A percentile compares a stretch with the other conserved stretches of the same genome.
Evolutionary conservation across 2,113 vertebrate species (phyloP).

Genomic region (Mastomys coucha): DNA sequence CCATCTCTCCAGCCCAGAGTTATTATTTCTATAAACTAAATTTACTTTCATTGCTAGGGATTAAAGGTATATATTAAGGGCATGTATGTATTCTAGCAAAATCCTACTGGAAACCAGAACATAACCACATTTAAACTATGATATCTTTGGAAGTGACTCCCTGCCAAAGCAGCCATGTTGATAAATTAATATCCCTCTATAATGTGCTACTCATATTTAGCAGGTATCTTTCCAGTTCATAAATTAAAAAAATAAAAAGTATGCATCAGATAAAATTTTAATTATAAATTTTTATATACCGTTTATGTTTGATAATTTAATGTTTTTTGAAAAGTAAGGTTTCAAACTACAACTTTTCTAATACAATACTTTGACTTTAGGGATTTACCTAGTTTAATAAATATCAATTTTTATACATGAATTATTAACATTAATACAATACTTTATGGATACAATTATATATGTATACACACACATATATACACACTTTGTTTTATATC

Average conservation of each 20-base stretch:
- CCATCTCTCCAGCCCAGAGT: neutral
- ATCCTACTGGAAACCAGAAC: no score
- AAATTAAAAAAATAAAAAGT: neutral
- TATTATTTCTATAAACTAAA: neutral
- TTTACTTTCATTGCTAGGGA: no score
- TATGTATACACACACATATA: neutral
- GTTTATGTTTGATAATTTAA: neutral
- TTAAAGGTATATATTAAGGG: no score
- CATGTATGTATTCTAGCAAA: no score
- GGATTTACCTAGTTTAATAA: neutral
- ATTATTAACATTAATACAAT: neutral
- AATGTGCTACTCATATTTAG: neutral
- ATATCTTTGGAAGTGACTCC: no score
- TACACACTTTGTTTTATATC: neutral
- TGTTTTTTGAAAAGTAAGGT: neutral
- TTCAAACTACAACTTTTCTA: neutral
- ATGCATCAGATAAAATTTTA: neutral
- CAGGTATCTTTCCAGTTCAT: neutral
- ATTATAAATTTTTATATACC: neutral
- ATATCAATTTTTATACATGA: neutral
- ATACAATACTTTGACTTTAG: neutral
- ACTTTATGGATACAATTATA: neutral
- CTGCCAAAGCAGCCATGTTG: no score
- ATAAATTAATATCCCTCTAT: no score
- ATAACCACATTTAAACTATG: no score